phyloP scores from a whole-genome alignment of 2,113 vertebrate species.

The Mormyrus iriodes region DNA sequence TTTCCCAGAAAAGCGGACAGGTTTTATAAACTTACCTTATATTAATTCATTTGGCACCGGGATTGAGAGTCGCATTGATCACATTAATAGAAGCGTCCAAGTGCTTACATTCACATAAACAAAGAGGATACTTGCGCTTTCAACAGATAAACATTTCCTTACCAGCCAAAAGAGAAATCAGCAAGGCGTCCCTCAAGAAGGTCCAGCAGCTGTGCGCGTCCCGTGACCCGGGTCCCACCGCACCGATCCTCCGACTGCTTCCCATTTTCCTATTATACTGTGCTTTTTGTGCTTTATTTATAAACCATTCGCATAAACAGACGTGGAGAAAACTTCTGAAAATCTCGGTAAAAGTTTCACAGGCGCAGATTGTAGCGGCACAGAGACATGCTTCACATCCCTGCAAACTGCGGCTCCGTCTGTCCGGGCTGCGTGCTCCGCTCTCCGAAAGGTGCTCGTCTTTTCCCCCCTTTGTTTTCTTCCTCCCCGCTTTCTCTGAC shows the following conservation, averaged over 20 bases:
- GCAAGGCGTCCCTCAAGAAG: conserved; percentile 47
- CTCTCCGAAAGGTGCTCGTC: conserved; percentile 8
- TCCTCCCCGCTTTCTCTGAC: conserved; percentile 25
- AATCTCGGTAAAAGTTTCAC: neutral
- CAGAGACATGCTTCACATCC: neutral
- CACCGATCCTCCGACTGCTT: neutral
- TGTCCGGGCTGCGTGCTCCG: conserved; percentile 42
- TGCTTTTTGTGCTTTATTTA: neutral
- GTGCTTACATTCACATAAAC: conserved; percentile 15
- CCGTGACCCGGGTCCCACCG: conserved; percentile 18
- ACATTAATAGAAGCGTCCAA: neutral
- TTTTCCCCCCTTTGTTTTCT: conserved; percentile 30
- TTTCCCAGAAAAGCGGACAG: neutral
- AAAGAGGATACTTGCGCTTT: neutral
- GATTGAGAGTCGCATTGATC: neutral
- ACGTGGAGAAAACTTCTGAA: neutral
- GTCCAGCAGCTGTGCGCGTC: conserved; percentile 37
- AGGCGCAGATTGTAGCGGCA: neutral
- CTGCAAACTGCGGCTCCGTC: neutral
- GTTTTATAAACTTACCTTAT: neutral
- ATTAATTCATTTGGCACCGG: neutral
- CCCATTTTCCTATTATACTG: neutral
- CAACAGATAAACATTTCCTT: conserved; percentile 32
- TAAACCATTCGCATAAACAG: neutral
- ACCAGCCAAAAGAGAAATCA: conserved; percentile 58